Evolutionary conservation across 2,797 vertebrate species (phyloP).

Genomic region (Myotis pilosus): DNA sequence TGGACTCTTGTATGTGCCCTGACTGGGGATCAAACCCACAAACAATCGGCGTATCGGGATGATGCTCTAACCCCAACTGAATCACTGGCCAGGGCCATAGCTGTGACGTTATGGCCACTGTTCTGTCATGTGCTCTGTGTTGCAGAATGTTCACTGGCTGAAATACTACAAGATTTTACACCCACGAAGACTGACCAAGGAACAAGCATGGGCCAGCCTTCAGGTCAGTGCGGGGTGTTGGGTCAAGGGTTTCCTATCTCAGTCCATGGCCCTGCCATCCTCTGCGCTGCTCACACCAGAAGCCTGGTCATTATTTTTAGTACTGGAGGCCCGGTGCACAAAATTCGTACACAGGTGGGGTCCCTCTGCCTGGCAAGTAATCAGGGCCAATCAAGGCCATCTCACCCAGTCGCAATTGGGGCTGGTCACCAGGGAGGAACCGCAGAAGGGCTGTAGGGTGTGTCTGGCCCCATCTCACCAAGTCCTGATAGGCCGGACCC

Average conservation of each 20-base stretch:
- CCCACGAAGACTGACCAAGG: neutral
- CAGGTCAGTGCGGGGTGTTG: neutral
- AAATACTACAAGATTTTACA: neutral
- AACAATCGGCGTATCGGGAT: neutral
- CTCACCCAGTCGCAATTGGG: too few relatives aligned
- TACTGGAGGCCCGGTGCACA: too few relatives aligned
- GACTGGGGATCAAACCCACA: neutral
- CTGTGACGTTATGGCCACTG: rapidly evolving
- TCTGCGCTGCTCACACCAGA: neutral
- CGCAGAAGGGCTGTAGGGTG: too few relatives aligned
- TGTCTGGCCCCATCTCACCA: too few relatives aligned
- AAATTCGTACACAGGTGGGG: too few relatives aligned
- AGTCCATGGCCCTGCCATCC: too few relatives aligned
- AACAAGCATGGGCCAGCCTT: neutral
- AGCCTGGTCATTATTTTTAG: neutral
- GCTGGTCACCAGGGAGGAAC: too few relatives aligned
- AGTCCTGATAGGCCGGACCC: too few relatives aligned
- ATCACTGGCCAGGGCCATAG: neutral
- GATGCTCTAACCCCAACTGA: neutral
- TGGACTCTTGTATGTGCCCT: neutral
- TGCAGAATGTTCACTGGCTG: neutral
- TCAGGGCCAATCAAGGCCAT: too few relatives aligned
- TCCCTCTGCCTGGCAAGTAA: too few relatives aligned
- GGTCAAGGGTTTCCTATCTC: neutral
- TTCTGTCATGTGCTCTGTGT: neutral